phyloP scores from a whole-genome alignment of 2,113 vertebrate species.

The Ellobius talpinus region DNA sequence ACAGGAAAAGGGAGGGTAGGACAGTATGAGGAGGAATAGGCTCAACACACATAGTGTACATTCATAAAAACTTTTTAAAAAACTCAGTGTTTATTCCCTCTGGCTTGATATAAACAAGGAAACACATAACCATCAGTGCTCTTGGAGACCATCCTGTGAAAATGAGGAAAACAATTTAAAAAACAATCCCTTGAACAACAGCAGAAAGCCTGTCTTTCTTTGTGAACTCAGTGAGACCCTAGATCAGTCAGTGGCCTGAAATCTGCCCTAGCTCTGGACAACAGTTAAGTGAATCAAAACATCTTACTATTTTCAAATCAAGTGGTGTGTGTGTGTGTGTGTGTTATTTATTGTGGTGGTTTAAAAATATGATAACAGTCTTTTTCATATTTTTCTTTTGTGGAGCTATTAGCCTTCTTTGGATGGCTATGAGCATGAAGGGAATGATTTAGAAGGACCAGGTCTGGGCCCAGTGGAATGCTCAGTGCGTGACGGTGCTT shows the following conservation, averaged over 20 bases:
- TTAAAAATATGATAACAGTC: neutral
- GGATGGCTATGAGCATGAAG: neutral
- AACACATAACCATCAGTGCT: neutral
- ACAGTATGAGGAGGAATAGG: neutral
- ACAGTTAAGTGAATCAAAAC: neutral
- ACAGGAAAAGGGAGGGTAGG: neutral
- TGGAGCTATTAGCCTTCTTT: neutral
- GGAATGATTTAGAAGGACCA: neutral
- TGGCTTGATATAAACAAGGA: conserved; percentile 13
- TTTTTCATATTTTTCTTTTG: neutral
- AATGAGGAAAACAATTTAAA: neutral
- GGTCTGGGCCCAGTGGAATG: neutral
- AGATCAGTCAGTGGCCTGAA: neutral
- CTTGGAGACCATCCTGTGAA: neutral
- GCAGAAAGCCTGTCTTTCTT: neutral
- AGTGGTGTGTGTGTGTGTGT: neutral
- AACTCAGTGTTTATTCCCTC: neutral
- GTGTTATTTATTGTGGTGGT: neutral
- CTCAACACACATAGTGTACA: neutral
- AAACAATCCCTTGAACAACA: neutral
- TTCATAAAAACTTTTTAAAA: neutral
- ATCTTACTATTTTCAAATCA: conserved; percentile 13
- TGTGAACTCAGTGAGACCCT: neutral
- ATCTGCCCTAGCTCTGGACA: conserved; percentile 17
- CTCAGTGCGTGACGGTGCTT: neutral